Conservation (phyloP, 2,797 vertebrate species). For the Acanthopagrus latus region DNA sequence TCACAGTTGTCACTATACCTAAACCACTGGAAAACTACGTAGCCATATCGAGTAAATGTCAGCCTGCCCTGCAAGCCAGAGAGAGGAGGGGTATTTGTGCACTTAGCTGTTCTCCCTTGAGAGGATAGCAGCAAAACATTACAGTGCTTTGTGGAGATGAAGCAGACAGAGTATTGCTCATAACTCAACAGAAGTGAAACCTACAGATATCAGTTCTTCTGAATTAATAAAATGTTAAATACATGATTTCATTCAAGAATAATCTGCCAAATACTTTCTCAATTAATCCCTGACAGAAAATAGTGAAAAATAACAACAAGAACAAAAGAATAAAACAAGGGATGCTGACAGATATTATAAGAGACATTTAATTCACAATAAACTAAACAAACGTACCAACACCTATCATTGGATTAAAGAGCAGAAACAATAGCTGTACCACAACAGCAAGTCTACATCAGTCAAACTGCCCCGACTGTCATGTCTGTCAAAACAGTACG, state of each 20-base stretch:
- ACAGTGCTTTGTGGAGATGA: conserved; percentile 45
- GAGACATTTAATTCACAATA: neutral
- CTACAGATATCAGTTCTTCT: neutral
- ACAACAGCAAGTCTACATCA: conserved; percentile 12
- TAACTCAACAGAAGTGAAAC: conserved; percentile 15
- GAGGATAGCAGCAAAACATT: conserved; percentile 44
- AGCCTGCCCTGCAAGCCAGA: conserved; percentile 47
- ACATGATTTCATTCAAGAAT: neutral
- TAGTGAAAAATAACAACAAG: neutral
- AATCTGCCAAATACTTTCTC: neutral
- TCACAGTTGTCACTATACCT: conserved; percentile 45
- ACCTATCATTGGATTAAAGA: neutral
- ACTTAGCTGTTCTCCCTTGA: conserved; percentile 53
- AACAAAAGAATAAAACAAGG: neutral
- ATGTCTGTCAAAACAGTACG: conserved; percentile 15
- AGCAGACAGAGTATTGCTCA: conserved; percentile 34
- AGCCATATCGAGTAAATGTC: conserved; percentile 70
- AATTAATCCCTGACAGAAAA: neutral
- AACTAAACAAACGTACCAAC: neutral
- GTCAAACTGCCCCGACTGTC: conserved; percentile 4
- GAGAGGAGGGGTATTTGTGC: conserved; percentile 40
- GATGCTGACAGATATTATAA: neutral
- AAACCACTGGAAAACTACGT: conserved; percentile 50
- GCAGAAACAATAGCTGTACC: neutral
- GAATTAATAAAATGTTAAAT: neutral